These are phyloP conservation scores for Acanthosepion lycidas DNA, from an alignment of 2,888 invertebrate species.

Conservation along the genomic window DNA sequence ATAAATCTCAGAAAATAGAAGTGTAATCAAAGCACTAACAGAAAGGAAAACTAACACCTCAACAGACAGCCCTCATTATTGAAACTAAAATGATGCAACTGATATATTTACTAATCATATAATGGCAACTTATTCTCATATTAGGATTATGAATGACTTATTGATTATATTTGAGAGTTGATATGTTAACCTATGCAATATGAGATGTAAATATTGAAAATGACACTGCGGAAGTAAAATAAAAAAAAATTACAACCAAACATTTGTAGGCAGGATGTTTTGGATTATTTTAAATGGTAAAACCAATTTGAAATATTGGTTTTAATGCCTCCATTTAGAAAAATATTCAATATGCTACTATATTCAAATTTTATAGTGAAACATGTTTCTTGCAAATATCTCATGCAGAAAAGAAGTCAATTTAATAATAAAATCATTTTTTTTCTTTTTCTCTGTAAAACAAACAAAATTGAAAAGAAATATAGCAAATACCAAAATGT, in stretches of 20 bases:
- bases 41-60: neutral
- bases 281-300: neutral
- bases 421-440: too few relatives aligned
- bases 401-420: neutral
- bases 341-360: neutral
- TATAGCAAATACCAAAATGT: too few relatives aligned
- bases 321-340: neutral
- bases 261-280: neutral
- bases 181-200: neutral
- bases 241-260: neutral
- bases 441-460: too few relatives aligned
- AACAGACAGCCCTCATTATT: neutral
- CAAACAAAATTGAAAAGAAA: too few relatives aligned
- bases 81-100: neutral
- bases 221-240: neutral
- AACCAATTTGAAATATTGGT: neutral
- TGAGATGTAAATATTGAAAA: neutral
- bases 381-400: neutral
- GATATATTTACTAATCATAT: neutral
- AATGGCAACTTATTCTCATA: neutral
- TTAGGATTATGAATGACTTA: neutral
- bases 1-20: neutral
- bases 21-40: neutral
- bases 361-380: neutral
- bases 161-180: neutral